Evolutionary conservation across 2,113 vertebrate genomes (phyloP).

Genomic region (Gymnobelideus leadbeateri): DNA sequence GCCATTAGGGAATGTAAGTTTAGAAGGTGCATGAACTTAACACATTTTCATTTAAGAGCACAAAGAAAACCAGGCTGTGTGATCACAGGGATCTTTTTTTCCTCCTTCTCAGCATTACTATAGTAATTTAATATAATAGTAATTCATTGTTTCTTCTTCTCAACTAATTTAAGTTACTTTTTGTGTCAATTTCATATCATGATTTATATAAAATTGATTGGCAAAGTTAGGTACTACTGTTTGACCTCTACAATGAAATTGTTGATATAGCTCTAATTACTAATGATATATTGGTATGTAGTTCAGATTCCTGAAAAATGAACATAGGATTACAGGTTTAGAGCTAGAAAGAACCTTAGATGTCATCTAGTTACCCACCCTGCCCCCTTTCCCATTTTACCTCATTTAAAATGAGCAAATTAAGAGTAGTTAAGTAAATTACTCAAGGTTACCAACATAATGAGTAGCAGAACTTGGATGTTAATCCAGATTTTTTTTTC

Average conservation of each 20-base stretch:
- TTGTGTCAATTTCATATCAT: neutral
- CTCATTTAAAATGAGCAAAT: neutral
- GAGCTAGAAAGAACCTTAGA: neutral
- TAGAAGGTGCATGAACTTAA: neutral
- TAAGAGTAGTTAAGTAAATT: neutral
- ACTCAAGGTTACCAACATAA: neutral
- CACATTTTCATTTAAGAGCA: neutral
- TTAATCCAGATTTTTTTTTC: neutral
- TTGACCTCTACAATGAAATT: neutral
- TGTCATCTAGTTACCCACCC: neutral
- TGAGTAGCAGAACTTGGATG: neutral
- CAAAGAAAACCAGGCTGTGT: neutral
- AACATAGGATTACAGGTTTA: neutral
- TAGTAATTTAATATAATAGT: neutral
- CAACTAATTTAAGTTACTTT: neutral
- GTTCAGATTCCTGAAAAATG: neutral
- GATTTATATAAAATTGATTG: neutral
- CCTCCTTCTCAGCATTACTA: neutral
- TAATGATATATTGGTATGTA: neutral
- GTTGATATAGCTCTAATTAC: neutral
- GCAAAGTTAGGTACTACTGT: neutral
- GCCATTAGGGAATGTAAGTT: constrained; percentile 1
- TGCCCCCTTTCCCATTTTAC: neutral
- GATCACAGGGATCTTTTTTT: neutral
- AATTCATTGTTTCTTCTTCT: neutral